Evolutionary conservation across 1,140 invertebrate genomes (phyloP), one percentile per base, ranked within the genome.

Genomic region (Dufourea novaeangliae): DNA sequence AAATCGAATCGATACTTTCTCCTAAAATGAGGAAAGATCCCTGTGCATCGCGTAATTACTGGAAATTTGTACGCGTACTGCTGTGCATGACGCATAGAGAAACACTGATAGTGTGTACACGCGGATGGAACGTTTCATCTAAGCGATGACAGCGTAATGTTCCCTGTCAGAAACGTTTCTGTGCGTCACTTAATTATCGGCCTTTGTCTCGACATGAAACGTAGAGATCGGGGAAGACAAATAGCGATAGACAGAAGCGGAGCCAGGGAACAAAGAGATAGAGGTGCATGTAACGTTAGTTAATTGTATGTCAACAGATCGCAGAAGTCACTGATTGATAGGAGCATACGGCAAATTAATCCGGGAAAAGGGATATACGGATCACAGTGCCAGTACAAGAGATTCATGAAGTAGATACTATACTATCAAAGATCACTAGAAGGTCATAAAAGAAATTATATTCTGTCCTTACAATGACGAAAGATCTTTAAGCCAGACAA

Each of bases 41-140:
- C 37, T 1, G 59, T 52, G 56, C 50, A 41, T 54, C 50, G 61
- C 67, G 63, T 80, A 84, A 84, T 80, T 84, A 59, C 37, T 80
- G 72, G 62, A 84, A 84, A 84, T 84, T 84, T 68, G 80, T 76
- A 76, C 52, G 25, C 29, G 32, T 41, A 66, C 46, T 57, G 54
- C 20, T 46, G 37, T 73, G 20, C 59, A 32, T 67, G 39, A 54
- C 61, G 67, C 56, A 64, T 61, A 29, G 27, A 39, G 59, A 17
- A 39, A n/a, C 44, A 29, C 14, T 29, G 50, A 29, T 46, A 50
- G 3, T 14, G 67, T 32, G 39, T 71, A 27, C 29, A 67, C n/a
- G 22, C n/a, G 63, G 50, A 74, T 57, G 67, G 72, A 54, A 59
- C 63, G 50, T 73, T 84, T 84, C 78, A 78, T 70, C 72, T 72